Evolutionary conservation across 2,113 vertebrate species (phyloP).

Genomic region (Tetrao urogallus): DNA sequence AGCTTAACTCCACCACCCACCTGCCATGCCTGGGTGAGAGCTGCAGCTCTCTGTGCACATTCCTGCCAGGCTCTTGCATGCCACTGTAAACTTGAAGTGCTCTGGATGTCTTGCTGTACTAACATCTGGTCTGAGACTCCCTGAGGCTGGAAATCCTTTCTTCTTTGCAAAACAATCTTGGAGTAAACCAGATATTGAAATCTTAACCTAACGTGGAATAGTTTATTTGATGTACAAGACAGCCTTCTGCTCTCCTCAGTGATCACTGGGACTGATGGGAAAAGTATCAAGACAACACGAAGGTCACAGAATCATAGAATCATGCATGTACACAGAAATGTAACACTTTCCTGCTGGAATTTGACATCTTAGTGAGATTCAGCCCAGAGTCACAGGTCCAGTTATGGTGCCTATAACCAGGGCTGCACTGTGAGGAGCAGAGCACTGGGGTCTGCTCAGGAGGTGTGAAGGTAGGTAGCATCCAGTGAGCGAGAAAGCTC

Average conservation of each 20-base stretch:
- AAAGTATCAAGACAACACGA: background rate
- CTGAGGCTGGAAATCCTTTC: background rate
- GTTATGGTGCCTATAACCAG: accelerated
- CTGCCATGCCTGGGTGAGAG: accelerated
- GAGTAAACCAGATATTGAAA: background rate
- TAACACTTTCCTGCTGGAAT: background rate
- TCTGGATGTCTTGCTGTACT: background rate
- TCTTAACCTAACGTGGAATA: background rate
- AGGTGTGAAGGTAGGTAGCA: background rate
- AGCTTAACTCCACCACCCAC: background rate
- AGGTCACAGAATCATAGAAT: too few species aligned
- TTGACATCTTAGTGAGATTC: background rate
- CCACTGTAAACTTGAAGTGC: accelerated
- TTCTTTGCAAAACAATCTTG: background rate
- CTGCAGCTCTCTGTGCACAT: background rate
- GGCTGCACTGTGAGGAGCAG: background rate
- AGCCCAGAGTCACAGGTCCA: background rate
- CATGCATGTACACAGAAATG: background rate
- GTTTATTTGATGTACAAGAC: background rate
- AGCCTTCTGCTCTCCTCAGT: background rate
- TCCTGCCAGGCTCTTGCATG: background rate
- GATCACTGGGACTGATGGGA: background rate
- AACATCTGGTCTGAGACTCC: background rate
- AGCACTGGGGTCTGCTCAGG: background rate
- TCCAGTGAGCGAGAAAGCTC: accelerated